Conservation (phyloP, 2,888 invertebrate genomes). For the Hirtodrosophila cameraria region DNA sequence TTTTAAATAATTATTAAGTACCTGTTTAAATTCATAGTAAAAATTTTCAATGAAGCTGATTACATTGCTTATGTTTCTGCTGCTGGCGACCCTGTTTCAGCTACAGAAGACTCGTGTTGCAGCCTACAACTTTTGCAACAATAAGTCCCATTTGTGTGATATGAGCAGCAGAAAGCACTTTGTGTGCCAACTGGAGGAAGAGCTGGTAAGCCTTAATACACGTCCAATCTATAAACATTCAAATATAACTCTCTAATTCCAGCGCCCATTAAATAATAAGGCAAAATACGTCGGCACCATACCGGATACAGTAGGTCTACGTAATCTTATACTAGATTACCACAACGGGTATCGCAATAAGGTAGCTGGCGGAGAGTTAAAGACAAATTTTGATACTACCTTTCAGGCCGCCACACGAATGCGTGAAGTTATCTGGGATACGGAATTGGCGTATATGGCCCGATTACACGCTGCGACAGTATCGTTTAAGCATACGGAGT, state of each 20-base stretch:
- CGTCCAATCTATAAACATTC: neutral
- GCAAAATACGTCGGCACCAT: slow-evolving; percentile 18
- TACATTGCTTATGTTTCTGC: neutral
- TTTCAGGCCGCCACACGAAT: slow-evolving; percentile 48
- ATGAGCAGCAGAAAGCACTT: slow-evolving; percentile 24
- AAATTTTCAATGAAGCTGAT: slow-evolving; percentile 4
- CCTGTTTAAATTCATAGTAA: neutral
- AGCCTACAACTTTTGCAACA: slow-evolving; percentile 49
- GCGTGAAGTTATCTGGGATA: slow-evolving; percentile 62
- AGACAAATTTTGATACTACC: neutral
- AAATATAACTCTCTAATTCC: neutral
- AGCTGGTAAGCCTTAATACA: slow-evolving; percentile 18
- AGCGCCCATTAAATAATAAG: slow-evolving; percentile 13
- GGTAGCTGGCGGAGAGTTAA: slow-evolving; percentile 43
- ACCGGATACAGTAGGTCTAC: slow-evolving; percentile 43
- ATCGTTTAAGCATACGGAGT: slow-evolving; percentile 47
- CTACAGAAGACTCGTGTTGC: neutral
- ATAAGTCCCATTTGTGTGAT: slow-evolving; percentile 25
- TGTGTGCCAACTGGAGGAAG: slow-evolving; percentile 28
- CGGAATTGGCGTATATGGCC: slow-evolving; percentile 59
- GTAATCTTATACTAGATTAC: slow-evolving; percentile 2
- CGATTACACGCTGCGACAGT: slow-evolving; percentile 44
- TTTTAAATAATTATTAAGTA: too few relatives aligned
- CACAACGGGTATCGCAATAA: slow-evolving; percentile 42
- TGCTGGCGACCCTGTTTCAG: neutral